These are phyloP conservation scores for Trididemnum clinides DNA, from an alignment of 23 tunicate genomes.

Conservation along the genomic window DNA sequence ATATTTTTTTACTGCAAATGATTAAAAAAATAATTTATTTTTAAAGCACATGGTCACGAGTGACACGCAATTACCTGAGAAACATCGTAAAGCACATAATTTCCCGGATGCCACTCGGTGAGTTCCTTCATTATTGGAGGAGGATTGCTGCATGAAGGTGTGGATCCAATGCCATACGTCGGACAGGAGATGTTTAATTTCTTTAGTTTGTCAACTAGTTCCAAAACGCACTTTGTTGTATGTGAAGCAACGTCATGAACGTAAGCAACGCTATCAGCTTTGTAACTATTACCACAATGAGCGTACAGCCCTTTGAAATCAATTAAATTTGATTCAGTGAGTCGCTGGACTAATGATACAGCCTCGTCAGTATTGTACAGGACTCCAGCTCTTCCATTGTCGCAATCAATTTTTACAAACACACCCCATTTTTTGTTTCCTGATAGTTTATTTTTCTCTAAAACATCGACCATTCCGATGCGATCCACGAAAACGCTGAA, in stretches of 20 bases:
- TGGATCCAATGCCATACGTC: slow-evolving; percentile 77
- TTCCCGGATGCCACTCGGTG: slow-evolving; percentile 95
- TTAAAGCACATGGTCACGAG: no score
- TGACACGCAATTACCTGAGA: slow-evolving; percentile 41
- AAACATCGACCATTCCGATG: neutral
- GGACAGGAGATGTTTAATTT: slow-evolving; percentile 47
- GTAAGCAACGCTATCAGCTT: neutral
- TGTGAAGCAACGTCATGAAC: slow-evolving; percentile 34
- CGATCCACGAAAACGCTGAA: slow-evolving; percentile 68
- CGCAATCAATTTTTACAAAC: slow-evolving; percentile 47
- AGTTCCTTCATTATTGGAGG: slow-evolving; percentile 50
- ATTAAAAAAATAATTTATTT: no score
- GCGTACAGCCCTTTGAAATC: slow-evolving; percentile 61
- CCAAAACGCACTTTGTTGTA: slow-evolving; percentile 13
- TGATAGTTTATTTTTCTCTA: neutral
- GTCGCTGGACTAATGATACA: slow-evolving; percentile 20
- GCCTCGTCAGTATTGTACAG: neutral
- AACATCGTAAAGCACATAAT: slow-evolving; percentile 70
- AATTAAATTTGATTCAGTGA: slow-evolving; percentile 1
- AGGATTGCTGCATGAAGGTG: slow-evolving; percentile 84
- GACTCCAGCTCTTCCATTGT: slow-evolving; percentile 58
- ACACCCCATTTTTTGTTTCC: slow-evolving; percentile 64
- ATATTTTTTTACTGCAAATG: no score
- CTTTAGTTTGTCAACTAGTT: slow-evolving; percentile 45
- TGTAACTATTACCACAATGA: slow-evolving; percentile 76